Evolutionary conservation across 2,797 vertebrate species (phyloP).

Genomic region (Diglossa cyanea): DNA sequence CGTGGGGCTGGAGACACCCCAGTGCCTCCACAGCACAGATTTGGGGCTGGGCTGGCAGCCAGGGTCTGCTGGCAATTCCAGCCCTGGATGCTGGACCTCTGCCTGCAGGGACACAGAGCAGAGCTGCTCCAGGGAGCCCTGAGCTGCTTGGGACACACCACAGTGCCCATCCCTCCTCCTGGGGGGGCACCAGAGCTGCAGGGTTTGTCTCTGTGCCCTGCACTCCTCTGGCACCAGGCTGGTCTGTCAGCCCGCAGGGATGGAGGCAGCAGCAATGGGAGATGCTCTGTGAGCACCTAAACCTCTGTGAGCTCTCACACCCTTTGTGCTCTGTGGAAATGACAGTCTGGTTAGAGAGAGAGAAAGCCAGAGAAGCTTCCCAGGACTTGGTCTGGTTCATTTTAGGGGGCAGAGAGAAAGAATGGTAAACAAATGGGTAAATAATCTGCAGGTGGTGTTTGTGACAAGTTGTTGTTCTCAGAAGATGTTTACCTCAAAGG

Average conservation of each 20-base stretch:
- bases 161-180: fast-evolving
- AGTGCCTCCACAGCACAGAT: neutral
- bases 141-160: fast-evolving
- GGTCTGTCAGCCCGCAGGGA: neutral
- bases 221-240: neutral
- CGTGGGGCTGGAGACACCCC: fast-evolving
- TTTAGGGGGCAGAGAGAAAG: neutral
- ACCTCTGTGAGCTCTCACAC: neutral
- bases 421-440: neutral
- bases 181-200: neutral
- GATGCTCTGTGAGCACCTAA: neutral
- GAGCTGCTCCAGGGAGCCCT: fast-evolving
- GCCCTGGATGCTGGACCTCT: neutral
- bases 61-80: neutral
- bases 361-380: neutral
- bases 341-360: neutral
- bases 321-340: neutral
- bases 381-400: neutral
- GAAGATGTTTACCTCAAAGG: neutral
- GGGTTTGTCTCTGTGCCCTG: neutral
- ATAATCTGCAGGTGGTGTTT: neutral
- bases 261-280: neutral
- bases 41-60: neutral
- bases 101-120: fast-evolving
- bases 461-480: neutral